These are phyloP conservation scores for Sphinx pinastri DNA, from an alignment of 2,888 invertebrate genomes.

Conservation along the genomic window DNA sequence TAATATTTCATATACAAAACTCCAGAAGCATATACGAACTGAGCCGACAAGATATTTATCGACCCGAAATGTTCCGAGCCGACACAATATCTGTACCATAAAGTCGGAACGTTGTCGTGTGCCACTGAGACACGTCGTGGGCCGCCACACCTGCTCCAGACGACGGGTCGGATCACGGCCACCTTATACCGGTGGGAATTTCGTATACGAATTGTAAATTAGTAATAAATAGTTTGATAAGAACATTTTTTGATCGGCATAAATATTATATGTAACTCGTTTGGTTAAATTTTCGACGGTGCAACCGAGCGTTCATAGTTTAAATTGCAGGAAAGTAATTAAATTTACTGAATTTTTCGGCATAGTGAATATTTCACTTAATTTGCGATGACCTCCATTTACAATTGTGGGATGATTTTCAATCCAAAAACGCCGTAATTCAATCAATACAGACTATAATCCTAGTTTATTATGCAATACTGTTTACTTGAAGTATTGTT, in stretches of 20 bases:
- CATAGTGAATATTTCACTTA: neutral
- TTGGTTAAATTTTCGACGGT: neutral
- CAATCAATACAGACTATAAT: too few relatives aligned
- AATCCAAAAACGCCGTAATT: too few relatives aligned
- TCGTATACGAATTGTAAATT: slow-evolving; percentile 18
- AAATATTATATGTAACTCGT: slow-evolving; percentile 21
- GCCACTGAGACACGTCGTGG: slow-evolving; percentile 13
- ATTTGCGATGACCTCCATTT: neutral
- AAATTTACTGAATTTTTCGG: neutral
- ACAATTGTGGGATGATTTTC: neutral
- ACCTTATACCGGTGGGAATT: slow-evolving; percentile 31
- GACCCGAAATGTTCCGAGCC: too few relatives aligned
- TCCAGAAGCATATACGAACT: too few relatives aligned
- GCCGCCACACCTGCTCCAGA: slow-evolving; percentile 41
- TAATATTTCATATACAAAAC: too few relatives aligned
- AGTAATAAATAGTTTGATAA: slow-evolving; percentile 23
- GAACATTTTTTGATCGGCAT: slow-evolving; percentile 13
- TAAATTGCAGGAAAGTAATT: neutral
- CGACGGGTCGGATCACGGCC: slow-evolving; percentile 30
- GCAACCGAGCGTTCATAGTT: neutral
- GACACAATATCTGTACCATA: too few relatives aligned
- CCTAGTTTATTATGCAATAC: too few relatives aligned
- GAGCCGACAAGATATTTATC: too few relatives aligned
- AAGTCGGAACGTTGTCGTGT: neutral
- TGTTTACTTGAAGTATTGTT: neutral